Evolutionary conservation across 2,113 vertebrate species (phyloP), one percentile per base, ranked within the genome.

Genomic region (Trogon surrucura): DNA sequence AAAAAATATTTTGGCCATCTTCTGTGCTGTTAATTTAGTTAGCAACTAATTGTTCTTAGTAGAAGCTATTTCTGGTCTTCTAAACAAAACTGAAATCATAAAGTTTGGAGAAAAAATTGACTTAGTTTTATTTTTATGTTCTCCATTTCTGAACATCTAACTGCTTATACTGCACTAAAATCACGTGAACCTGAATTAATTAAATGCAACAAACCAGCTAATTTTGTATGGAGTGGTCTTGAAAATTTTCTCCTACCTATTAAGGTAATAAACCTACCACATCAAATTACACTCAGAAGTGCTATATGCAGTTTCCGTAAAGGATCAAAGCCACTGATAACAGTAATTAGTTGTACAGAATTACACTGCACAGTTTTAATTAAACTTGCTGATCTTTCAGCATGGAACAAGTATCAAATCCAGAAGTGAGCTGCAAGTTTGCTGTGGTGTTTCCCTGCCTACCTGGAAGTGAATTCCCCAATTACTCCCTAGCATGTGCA

Each of bases 91-190:
- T 13, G 13, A 41, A 41, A 41, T 13, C 41, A 41, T 41, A 41
- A 9, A 41, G 41, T 41, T 41, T 41, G 41, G 10, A 41, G 41
- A 7, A 64, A 92, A 29, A 44, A n/a, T 18, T 30, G 3, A 77
- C 75, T 95, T 64, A 2, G 8, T 53, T 93, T 91, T 74, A 62
- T 71, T 79, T 92, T 88, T 85, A 54, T 75, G 32, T 65, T 95
- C 74, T 78, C 9, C 13, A n/a, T 94, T 84, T 70, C 32, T 88
- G 25, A 69, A 44, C 10, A 62, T 50, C 30, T 84, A 65, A 82
- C 56, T 88, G 30, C 86, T 94, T 61, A 48, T 69, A 62, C 54
- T 90, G 54, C 41, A 78, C 41, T 88, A 78, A 74, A 96, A 80
- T 74, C 66, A 41, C 66, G 86, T 32, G n/a, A 95, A 74, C n/a